Evolutionary conservation across 2,888 invertebrate genomes (phyloP).

Genomic region (Perizoma affinitatum): DNA sequence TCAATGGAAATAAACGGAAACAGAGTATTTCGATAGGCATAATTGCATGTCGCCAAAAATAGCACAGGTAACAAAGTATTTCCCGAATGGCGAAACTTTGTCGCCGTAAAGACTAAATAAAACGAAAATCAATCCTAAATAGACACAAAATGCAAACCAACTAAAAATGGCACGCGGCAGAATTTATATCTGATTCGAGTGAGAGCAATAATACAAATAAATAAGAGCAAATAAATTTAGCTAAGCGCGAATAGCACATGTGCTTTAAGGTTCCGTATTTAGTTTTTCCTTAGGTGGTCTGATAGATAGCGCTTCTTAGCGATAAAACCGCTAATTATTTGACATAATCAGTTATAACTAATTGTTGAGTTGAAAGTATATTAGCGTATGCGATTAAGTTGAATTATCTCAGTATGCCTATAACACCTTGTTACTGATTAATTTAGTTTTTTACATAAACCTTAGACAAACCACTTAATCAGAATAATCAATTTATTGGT

Average conservation of each 20-base stretch:
- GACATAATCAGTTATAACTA: no score
- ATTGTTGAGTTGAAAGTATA: no score
- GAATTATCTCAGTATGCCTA: no score
- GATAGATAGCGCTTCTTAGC: no score
- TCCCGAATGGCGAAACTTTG: constrained; percentile 43
- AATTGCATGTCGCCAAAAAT: neutral
- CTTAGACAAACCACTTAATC: no score
- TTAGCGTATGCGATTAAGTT: no score
- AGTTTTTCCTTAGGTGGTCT: no score
- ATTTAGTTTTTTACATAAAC: no score
- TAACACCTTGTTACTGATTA: no score
- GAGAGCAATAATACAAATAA: constrained; percentile 54
- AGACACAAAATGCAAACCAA: constrained; percentile 38
- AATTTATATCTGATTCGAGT: constrained; percentile 28
- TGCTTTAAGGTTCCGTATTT: neutral
- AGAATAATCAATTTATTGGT: no score
- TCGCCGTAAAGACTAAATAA: constrained; percentile 40
- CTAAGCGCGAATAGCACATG: neutral
- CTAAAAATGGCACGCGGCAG: constrained; percentile 41
- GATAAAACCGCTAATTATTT: no score
- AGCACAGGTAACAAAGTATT: no score
- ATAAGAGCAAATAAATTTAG: constrained; percentile 42
- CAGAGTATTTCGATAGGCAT: neutral
- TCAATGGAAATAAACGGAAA: constrained; percentile 12
- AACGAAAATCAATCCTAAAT: constrained; percentile 49